Base-by-base conservation (phyloP, 1,140 invertebrate species). In the Pseudomyrmex pallidus region DNA sequence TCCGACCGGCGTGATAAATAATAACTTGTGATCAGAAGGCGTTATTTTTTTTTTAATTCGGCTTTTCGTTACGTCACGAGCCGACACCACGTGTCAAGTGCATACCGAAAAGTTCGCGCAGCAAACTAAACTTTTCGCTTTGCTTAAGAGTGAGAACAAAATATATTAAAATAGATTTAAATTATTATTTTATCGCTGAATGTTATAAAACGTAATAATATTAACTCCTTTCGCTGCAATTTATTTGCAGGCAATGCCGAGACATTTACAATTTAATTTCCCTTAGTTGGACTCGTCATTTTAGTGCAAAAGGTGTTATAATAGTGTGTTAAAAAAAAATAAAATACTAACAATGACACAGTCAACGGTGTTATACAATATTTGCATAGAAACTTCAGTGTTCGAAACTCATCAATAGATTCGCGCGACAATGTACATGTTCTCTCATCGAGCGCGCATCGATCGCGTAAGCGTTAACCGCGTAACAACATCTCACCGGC, bases 401-500 rank as follows among this genome's bases (percentile, higher is more conserved):
- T 46, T 72, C 1, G 13, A 2, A 50, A 73, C 22, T 82, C 15
- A 63, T 76, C 48, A 25, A 77, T 66, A 20, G 5, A 20, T 12
- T 64, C 74, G 62, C 12, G 8, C 46, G 54, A 35, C 61, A 52
- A 54, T n/a, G 62, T 35, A 44, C 25, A 15, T 12, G 63, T 35
- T 35, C 35, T 48, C n/a, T 44, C 61, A 76, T 76, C 74, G 61
- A 76, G 25, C 48, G n/a, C 48, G 74, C 61, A 74, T 74, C 59
- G 73, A 74, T 62, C 52, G 76, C 54, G 66, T 59, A 22, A 72
- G 66, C 44, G 64, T 80, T 72, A 80, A 80, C 76, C 76, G 48
- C 76, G 76, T 80, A 80, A 80, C 76, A 70, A 80, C 76, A 80
- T 80, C 76, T 70, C 76, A 56, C 46, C 64, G 35, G 76, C 25